Conservation (phyloP, 2,113 vertebrate genomes). For the Euleptes europaea region DNA sequence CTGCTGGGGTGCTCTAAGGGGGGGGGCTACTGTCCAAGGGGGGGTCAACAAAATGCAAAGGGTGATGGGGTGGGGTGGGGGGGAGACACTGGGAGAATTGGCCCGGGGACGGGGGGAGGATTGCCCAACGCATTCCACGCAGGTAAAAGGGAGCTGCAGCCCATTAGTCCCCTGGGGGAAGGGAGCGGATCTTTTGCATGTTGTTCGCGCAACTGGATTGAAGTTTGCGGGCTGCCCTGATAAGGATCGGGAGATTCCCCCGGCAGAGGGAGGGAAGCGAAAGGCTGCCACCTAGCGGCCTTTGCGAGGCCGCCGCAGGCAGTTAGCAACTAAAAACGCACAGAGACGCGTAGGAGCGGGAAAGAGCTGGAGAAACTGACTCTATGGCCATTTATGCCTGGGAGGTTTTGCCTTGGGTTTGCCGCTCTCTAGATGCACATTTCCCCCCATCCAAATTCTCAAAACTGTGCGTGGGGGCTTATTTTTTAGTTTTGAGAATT, state of each 20-base stretch:
- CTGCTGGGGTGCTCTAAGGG: slow-evolving; percentile 70
- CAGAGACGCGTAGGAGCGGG: background rate
- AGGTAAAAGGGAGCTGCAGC: slow-evolving; percentile 56
- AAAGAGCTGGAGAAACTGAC: too few relatives aligned
- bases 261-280: slow-evolving; percentile 27
- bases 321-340: background rate
- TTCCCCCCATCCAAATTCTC: too few relatives aligned
- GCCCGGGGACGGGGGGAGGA: slow-evolving; percentile 19
- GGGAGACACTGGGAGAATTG: slow-evolving; percentile 7
- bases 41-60: slow-evolving; percentile 55
- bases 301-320: background rate
- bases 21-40: slow-evolving; percentile 79
- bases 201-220: slow-evolving; percentile 28
- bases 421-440: too few relatives aligned
- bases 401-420: too few relatives aligned
- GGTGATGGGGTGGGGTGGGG: slow-evolving; percentile 36
- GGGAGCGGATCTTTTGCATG: slow-evolving; percentile 12
- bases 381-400: too few relatives aligned
- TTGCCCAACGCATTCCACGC: slow-evolving; percentile 42
- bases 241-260: slow-evolving; percentile 16
- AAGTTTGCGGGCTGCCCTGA: slow-evolving; percentile 10
- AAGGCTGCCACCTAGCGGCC: slow-evolving; percentile 71
- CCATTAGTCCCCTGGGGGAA: background rate
- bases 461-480: too few relatives aligned
- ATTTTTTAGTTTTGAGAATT: too few relatives aligned